Percentiles rank a stretch among this genome's conserved stretches.
phyloP scores from a whole-genome alignment of 2,797 vertebrate species.

The Distichodus sexfasciatus region DNA sequence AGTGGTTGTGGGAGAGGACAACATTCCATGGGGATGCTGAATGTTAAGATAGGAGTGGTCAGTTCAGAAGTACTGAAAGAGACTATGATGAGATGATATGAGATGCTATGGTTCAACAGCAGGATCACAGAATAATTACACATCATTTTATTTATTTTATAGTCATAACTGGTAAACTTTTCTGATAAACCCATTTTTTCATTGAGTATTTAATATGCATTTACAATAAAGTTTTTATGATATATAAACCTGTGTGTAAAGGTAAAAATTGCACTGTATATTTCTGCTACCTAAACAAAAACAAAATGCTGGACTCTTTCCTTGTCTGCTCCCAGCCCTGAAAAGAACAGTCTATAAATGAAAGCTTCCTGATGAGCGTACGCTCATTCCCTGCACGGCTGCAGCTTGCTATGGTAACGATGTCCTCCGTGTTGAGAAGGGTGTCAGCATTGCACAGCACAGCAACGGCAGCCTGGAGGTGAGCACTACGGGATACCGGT shows the following conservation, averaged over 20 bases:
- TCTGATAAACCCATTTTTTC: too few relatives aligned
- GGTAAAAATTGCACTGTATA: background rate
- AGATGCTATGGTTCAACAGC: too few relatives aligned
- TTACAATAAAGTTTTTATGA: too few relatives aligned
- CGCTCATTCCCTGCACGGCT: background rate
- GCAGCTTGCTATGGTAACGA: conserved; percentile 8
- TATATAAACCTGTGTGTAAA: too few relatives aligned
- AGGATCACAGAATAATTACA: too few relatives aligned
- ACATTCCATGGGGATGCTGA: background rate
- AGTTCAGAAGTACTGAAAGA: background rate
- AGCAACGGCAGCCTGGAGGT: background rate
- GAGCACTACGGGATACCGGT: background rate
- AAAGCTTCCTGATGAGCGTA: background rate
- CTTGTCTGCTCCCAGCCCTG: background rate
- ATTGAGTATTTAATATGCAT: too few relatives aligned
- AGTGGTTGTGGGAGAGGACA: background rate
- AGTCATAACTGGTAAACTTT: too few relatives aligned
- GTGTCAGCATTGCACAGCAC: background rate
- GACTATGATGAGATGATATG: too few relatives aligned
- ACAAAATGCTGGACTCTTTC: background rate
- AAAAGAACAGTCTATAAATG: conserved; percentile 4
- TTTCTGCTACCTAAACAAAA: too few relatives aligned
- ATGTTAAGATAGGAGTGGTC: background rate
- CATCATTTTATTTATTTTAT: too few relatives aligned
- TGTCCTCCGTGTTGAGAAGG: background rate